A percentile compares a stretch with the other conserved stretches of the same genome.
phyloP scores from a whole-genome alignment of 2,888 invertebrate species.

The Rambutsinella grinnellia region DNA sequence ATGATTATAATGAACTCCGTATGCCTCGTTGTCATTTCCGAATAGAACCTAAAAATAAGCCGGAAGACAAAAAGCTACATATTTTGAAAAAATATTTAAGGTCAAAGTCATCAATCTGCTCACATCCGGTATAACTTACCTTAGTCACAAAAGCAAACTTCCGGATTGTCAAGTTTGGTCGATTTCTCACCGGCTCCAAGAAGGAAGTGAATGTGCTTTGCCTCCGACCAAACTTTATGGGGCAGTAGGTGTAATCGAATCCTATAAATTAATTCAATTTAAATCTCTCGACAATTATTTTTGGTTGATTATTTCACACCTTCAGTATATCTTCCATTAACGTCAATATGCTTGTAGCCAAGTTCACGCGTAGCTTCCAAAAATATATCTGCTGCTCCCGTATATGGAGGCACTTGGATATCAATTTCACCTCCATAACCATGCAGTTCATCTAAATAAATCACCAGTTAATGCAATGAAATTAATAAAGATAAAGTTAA shows the following conservation, averaged over 20 bases:
- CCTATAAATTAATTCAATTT: conserved; percentile 31
- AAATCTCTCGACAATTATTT: background rate
- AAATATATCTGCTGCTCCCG: conserved; percentile 48
- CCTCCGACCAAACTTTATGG: conserved; percentile 51
- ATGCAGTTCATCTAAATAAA: conserved; percentile 50
- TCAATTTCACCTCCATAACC: conserved; percentile 50
- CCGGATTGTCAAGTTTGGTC: conserved; percentile 51
- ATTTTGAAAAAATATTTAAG: background rate
- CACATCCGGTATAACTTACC: conserved; percentile 21
- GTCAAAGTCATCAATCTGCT: background rate
- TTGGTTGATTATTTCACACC: too few relatives aligned
- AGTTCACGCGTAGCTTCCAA: conserved; percentile 56
- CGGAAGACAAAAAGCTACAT: background rate
- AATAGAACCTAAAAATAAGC: conserved; percentile 28
- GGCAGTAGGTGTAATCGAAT: conserved; percentile 58
- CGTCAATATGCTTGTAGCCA: conserved; percentile 56
- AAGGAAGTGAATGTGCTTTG: conserved; percentile 53
- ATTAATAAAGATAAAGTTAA: background rate
- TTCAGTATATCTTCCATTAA: conserved; percentile 63
- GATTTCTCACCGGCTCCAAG: conserved; percentile 45
- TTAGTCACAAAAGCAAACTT: conserved; percentile 61
- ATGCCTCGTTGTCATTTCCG: conserved; percentile 56
- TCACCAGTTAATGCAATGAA: too few relatives aligned
- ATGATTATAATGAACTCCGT: conserved; percentile 56
- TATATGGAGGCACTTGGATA: conserved; percentile 52